Base-by-base conservation (phyloP, 2,797 vertebrate genomes). In the Stomatorhinus walkeri region DNA sequence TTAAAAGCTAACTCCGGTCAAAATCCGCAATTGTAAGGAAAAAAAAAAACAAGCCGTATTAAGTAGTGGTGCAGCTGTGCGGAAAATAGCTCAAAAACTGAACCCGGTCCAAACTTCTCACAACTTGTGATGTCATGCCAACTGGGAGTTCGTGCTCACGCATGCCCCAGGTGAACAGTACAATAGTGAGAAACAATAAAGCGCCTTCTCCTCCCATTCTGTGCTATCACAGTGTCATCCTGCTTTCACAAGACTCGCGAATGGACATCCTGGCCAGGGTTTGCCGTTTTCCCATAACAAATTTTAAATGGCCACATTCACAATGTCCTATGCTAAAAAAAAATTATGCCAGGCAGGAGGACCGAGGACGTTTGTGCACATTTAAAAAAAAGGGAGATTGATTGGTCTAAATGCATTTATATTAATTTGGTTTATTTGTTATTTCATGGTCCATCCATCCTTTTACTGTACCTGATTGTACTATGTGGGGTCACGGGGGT, bases 1-100 rank as follows among this genome's bases (percentile, higher is more conserved):
- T 87, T 87, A 87, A 87, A 87, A 87, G 51, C 85, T 87, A 40
- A 87, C 51, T 56, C 85, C 19, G 85, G 85, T 87, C 85, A 87
- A 87, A 87, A 87, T 87, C 28, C 85, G 19, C 52, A 40, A 87
- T 56, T 59, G 51, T 59, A 59, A 59, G 32, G 36, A 8, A 49
- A 3, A 36, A 86, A 86, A 56, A 54, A 85, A 8, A 0, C 22
- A 14, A 32, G 24, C 14, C 85, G 12, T 32, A 36, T 87, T 56
- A 36, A 59, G 85, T 19, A 87, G 28, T 7, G 32, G 16, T 59
- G 52, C 85, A 87, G 85, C 85, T 56, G 52, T 56, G 51, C 7
- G 16, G 28, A 87, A 87, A 87, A 87, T 59, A 87, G 28, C 85
- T 56, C 0, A 5, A 59, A 56, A 56, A 59, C 85, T 87, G 51